Conservation (phyloP, 1,140 invertebrate genomes). For the Drosophila mojavensis region DNA sequence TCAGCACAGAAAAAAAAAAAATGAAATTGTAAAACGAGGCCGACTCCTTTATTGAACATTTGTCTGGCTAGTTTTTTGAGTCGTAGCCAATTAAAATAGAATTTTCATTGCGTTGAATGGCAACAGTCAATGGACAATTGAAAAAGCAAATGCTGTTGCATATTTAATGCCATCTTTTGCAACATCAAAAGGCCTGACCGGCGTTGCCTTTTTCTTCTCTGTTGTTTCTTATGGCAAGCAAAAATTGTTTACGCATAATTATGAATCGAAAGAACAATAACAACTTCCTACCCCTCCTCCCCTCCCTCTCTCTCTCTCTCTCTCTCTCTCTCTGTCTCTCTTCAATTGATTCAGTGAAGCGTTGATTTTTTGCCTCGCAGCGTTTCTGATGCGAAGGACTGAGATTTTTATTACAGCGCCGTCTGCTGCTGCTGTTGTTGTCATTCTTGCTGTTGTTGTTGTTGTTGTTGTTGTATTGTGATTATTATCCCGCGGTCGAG, state of each 20-base stretch:
- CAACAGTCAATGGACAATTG: conserved; percentile 50
- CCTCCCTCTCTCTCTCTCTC: too few relatives aligned
- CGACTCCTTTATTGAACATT: conserved; percentile 24
- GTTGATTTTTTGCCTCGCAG: conserved; percentile 34
- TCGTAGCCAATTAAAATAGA: conserved; percentile 55
- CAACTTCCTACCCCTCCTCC: too few relatives aligned
- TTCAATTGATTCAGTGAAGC: conserved; percentile 19
- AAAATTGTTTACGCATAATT: conserved; percentile 52
- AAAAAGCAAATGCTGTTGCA: conserved; percentile 37
- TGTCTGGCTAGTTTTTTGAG: conserved; percentile 37
- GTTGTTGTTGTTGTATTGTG: conserved; percentile 26
- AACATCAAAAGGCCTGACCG: conserved; percentile 25
- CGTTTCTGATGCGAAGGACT: conserved; percentile 21
- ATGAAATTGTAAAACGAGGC: conserved; percentile 26
- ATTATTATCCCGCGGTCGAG: conserved; percentile 60
- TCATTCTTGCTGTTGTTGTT: conserved; percentile 9
- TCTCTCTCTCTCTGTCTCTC: background rate
- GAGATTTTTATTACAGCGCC: conserved; percentile 40
- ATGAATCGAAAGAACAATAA: conserved; percentile 26
- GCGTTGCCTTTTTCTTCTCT: too few relatives aligned
- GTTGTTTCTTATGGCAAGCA: too few relatives aligned
- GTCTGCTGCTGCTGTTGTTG: conserved; percentile 1
- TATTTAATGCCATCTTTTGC: conserved; percentile 41
- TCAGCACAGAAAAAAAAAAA: background rate
- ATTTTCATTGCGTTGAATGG: conserved; percentile 30